Evolutionary conservation across 2,888 invertebrate genomes (phyloP).

Genomic region (Philonicus albiceps): DNA sequence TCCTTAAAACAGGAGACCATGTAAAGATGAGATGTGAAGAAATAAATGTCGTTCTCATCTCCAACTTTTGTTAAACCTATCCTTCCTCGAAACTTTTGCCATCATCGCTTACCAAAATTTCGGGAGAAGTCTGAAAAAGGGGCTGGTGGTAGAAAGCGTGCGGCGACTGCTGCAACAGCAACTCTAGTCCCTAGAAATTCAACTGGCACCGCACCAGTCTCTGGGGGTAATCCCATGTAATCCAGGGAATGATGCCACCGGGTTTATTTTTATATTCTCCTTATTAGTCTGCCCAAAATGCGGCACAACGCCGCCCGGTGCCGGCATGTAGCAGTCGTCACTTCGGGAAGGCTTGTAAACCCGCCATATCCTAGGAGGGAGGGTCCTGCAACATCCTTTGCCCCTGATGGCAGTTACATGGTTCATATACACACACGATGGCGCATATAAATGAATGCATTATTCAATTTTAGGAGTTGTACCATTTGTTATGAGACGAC

Average conservation of each 20-base stretch:
- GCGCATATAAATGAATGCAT: conserved; percentile 29
- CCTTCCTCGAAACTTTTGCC: background rate
- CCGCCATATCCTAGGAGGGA: background rate
- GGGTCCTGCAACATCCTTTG: background rate
- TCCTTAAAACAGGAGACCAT: too few relatives aligned
- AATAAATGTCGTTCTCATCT: background rate
- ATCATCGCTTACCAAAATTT: background rate
- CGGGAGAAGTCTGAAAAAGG: background rate
- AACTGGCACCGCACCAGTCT: background rate
- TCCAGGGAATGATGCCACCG: conserved; percentile 23
- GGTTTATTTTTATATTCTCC: conserved; percentile 31
- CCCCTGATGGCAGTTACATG: background rate
- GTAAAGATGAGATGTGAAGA: background rate
- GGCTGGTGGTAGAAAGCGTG: background rate
- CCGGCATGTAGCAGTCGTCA: background rate
- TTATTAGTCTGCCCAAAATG: conserved; percentile 27
- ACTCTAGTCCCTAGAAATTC: background rate
- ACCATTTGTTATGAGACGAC: conserved; percentile 4
- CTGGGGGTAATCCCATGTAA: conserved; percentile 28
- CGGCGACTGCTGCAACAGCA: background rate
- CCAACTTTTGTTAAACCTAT: background rate
- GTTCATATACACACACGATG: background rate
- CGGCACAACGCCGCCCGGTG: background rate
- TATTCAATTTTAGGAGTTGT: conserved; percentile 22
- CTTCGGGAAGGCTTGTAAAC: conserved; percentile 6